Conservation (phyloP, 37 sponge, comb jelly and placozoan genomes). For the Oopsacas minuta region DNA sequence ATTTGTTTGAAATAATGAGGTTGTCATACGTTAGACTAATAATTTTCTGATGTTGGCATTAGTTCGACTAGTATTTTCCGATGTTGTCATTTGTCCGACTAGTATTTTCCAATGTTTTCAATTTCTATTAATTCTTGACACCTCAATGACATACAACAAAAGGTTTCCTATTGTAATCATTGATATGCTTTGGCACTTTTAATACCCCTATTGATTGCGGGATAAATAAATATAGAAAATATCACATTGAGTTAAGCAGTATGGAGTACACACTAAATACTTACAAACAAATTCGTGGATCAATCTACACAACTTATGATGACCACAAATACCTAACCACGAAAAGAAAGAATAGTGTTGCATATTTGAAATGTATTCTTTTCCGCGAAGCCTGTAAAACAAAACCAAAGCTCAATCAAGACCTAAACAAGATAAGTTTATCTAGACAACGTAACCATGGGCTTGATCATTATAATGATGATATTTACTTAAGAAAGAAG, state of each 20-base stretch:
- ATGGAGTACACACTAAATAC: slow-evolving; percentile 1
- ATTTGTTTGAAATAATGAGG: not conserved
- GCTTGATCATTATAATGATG: not conserved
- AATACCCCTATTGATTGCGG: not conserved
- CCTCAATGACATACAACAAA: not conserved
- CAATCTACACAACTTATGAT: not conserved
- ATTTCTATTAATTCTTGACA: not conserved
- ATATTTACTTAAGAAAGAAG: not conserved
- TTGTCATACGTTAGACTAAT: not conserved
- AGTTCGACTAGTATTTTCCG: not conserved
- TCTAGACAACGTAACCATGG: not conserved
- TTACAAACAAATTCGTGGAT: slow-evolving; percentile 10
- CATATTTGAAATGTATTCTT: not conserved
- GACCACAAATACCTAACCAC: not conserved
- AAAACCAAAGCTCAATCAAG: not conserved
- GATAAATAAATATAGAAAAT: not conserved
- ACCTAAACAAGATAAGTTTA: not conserved
- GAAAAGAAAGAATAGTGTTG: not conserved
- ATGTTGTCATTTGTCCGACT: not conserved
- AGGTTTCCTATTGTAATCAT: not conserved
- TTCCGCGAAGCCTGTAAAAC: not conserved
- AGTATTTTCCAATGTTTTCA: not conserved
- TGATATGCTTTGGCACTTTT: not conserved
- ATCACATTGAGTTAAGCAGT: not conserved
- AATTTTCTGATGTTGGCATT: not conserved